A percentile compares a stretch with the other conserved stretches of the same genome.
Evolutionary conservation across 2,888 invertebrate species (phyloP).

Genomic region (Melitaea athalia): DNA sequence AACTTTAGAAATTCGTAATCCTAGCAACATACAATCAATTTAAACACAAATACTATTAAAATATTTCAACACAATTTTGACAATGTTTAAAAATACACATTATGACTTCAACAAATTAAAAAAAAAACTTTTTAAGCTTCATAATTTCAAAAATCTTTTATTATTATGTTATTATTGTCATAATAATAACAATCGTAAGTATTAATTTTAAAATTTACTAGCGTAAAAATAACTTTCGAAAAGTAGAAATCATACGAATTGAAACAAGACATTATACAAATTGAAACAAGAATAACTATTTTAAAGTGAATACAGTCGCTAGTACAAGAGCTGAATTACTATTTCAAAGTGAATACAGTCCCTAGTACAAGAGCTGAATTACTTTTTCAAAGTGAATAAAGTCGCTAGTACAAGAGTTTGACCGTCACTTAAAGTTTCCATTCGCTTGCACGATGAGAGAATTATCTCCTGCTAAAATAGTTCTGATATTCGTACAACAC

Average conservation of each 20-base stretch:
- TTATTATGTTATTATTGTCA: no score
- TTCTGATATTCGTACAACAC: conserved; percentile 54
- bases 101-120: no score
- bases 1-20: background rate
- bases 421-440: background rate
- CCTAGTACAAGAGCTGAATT: background rate
- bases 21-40: background rate
- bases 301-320: background rate
- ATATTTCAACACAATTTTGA: no score
- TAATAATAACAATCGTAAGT: no score
- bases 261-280: background rate
- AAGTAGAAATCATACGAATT: no score
- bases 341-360: background rate
- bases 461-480: conserved; percentile 47
- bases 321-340: background rate
- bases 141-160: no score
- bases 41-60: no score
- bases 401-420: background rate
- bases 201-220: no score
- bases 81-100: no score
- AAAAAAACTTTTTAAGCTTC: no score
- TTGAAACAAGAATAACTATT: background rate
- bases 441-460: conserved; percentile 22
- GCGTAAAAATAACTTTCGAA: no score
- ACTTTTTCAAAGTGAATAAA: background rate